Conservation (phyloP, 2,888 invertebrate species). For the Cylindroiulus punctatus region DNA sequence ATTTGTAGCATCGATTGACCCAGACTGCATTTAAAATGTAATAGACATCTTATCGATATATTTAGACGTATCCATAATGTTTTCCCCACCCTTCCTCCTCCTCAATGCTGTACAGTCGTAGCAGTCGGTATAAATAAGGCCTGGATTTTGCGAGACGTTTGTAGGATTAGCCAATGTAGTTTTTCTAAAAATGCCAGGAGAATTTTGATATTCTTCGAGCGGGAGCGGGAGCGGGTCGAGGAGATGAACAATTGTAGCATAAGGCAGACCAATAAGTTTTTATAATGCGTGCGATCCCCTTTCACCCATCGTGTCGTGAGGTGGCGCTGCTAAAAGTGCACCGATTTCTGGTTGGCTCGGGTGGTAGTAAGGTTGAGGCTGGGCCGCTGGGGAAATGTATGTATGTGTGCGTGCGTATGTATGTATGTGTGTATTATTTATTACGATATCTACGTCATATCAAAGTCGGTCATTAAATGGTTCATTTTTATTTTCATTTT, state of each 20-base stretch:
- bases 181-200: constrained; percentile 33
- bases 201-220: background rate
- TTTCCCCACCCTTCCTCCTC: background rate
- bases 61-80: constrained; percentile 38
- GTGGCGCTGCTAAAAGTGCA: constrained; percentile 7
- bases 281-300: background rate
- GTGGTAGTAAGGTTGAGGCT: constrained; percentile 38
- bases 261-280: constrained; percentile 42
- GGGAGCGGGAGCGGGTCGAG: background rate
- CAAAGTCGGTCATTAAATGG: constrained; percentile 48
- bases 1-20: constrained; percentile 20
- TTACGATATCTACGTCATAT: constrained; percentile 51
- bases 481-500: constrained; percentile 23
- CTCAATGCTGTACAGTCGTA: constrained; percentile 16
- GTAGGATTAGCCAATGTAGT: constrained; percentile 32
- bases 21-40: constrained; percentile 28
- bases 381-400: constrained; percentile 42
- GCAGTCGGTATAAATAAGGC: constrained; percentile 25
- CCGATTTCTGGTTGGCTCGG: constrained; percentile 5
- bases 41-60: constrained; percentile 37
- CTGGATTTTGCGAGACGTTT: background rate
- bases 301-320: background rate
- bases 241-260: constrained; percentile 25
- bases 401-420: background rate
- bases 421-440: constrained; percentile 43